Percentiles rank a stretch among this genome's conserved stretches.
Conservation (phyloP, 2,113 vertebrate genomes). For the Cynoglossus semilaevis region DNA sequence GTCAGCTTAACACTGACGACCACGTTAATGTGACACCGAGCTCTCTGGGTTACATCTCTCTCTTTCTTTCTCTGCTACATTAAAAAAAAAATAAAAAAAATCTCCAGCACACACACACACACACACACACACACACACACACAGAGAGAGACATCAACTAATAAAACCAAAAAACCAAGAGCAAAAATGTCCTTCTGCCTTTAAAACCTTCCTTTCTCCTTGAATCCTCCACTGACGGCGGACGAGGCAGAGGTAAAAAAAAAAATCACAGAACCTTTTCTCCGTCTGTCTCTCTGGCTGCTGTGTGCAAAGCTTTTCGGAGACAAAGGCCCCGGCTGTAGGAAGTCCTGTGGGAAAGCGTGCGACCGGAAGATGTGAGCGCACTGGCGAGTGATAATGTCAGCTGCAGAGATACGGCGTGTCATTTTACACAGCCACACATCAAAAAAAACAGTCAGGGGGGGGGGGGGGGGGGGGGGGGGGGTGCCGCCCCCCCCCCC, state of each 20-base stretch:
- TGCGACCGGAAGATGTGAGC: constrained; percentile 78
- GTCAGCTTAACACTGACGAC: constrained; percentile 60
- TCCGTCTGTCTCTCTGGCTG: constrained; percentile 29
- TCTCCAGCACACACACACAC: not conserved
- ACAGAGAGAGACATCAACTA: constrained; percentile 33
- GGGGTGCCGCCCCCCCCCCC: constrained; percentile 14
- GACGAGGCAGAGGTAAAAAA: constrained; percentile 63
- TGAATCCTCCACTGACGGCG: constrained; percentile 48
- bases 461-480: constrained; percentile 36
- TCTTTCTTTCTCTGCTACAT: constrained; percentile 41
- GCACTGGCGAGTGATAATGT: constrained; percentile 79
- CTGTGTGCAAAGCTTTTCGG: constrained; percentile 51
- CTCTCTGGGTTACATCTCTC: constrained; percentile 51
- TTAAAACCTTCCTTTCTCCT: constrained; percentile 34
- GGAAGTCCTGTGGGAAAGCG: constrained; percentile 79
- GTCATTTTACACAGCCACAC: constrained; percentile 78
- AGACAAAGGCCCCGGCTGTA: constrained; percentile 79
- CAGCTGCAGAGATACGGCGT: constrained; percentile 79
- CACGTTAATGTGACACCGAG: constrained; percentile 56
- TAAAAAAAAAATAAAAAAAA: constrained; percentile 22
- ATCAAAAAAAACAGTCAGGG: constrained; percentile 74
- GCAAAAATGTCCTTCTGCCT: constrained; percentile 29
- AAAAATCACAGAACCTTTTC: constrained; percentile 48
- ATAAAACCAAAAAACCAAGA: constrained; percentile 36
- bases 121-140: constrained; percentile 22